phyloP scores from a whole-genome alignment of 2,888 invertebrate species.

The Euspilapteryx auroguttella region DNA sequence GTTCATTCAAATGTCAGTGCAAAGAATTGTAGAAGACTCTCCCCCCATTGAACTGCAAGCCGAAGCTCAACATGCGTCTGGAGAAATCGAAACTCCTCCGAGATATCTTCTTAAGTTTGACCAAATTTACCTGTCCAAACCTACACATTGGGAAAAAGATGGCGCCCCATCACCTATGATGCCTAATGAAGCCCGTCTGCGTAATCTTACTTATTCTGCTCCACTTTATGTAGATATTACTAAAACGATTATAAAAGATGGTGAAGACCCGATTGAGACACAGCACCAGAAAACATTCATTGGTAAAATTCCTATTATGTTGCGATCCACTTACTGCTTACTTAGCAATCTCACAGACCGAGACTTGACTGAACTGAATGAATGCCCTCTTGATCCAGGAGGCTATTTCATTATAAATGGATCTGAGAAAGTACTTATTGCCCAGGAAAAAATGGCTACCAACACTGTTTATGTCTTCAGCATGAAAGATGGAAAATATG shows the following conservation, averaged over 20 bases:
- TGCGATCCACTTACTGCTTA: slow-evolving; percentile 96
- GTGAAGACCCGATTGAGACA: slow-evolving; percentile 84
- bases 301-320: slow-evolving; percentile 98
- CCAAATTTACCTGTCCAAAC: slow-evolving; percentile 98
- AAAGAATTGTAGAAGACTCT: slow-evolving; percentile 98
- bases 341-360: slow-evolving; percentile 94
- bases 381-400: slow-evolving; percentile 98
- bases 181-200: slow-evolving; percentile 97
- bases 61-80: slow-evolving; percentile 95
- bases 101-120: slow-evolving; percentile 95
- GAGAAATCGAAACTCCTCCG: slow-evolving; percentile 90
- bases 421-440: slow-evolving; percentile 97
- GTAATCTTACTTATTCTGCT: slow-evolving; percentile 97
- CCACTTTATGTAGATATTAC: slow-evolving; percentile 99
- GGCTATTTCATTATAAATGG: slow-evolving; percentile 99
- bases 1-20: slow-evolving; percentile 99
- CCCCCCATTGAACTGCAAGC: slow-evolving; percentile 97
- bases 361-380: slow-evolving; percentile 98
- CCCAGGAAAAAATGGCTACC: slow-evolving; percentile 99
- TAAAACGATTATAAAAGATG: slow-evolving; percentile 91
- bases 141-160: slow-evolving; percentile 99
- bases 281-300: slow-evolving; percentile 77
- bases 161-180: slow-evolving; percentile 99
- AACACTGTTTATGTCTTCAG: slow-evolving; percentile 99
- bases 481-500: slow-evolving; percentile 99